A percentile compares a stretch with the other conserved stretches of the same genome.
Evolutionary conservation across 2,888 invertebrate genomes (phyloP).

Genomic region (Tiliacea aurago): DNA sequence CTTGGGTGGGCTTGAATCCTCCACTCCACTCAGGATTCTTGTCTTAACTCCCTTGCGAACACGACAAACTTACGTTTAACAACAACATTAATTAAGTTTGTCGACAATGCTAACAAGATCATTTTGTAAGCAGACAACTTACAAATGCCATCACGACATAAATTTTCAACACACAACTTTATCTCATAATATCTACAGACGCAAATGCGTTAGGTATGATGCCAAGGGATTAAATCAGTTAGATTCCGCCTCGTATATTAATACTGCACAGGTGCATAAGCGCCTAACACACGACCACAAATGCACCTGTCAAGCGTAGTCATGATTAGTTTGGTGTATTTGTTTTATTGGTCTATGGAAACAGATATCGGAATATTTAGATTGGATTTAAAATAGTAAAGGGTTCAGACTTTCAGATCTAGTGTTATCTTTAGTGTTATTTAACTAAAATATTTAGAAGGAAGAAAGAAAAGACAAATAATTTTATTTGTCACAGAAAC

Average conservation of each 20-base stretch:
- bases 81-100: background rate
- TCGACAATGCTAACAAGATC: slow-evolving; percentile 41
- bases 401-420: background rate
- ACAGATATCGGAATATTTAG: slow-evolving; percentile 7
- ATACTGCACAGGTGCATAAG: slow-evolving; percentile 40
- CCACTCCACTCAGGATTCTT: no score
- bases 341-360: slow-evolving; percentile 18
- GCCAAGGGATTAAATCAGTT: slow-evolving; percentile 32
- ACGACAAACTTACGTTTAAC: no score
- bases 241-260: slow-evolving; percentile 24
- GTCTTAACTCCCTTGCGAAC: no score
- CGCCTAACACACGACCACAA: slow-evolving; percentile 29
- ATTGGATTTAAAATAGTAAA: background rate
- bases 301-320: slow-evolving; percentile 70
- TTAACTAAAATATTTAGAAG: background rate
- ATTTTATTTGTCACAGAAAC: no score
- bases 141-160: slow-evolving; percentile 9
- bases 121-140: slow-evolving; percentile 13
- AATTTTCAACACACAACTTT: slow-evolving; percentile 20
- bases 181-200: background rate
- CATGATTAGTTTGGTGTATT: slow-evolving; percentile 29
- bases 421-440: background rate
- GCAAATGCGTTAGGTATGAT: slow-evolving; percentile 10
- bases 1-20: no score
- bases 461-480: no score